Base-by-base conservation (phyloP, 2,888 invertebrate genomes). In the Oasisia sp. region DNA sequence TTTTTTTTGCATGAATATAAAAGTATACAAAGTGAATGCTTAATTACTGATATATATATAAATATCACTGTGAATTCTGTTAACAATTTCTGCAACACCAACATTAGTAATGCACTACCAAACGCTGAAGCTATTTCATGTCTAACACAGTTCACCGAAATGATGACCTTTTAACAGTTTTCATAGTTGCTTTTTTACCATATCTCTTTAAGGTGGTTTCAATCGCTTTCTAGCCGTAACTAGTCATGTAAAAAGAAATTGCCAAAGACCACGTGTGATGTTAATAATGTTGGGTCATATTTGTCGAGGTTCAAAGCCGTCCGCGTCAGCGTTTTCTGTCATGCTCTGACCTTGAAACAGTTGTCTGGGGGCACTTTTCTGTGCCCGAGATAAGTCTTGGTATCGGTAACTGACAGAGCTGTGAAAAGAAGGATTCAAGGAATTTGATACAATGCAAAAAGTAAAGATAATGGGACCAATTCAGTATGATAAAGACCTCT, bases 381-480 rank as follows among this genome's bases (percentile, higher is more conserved):
- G 74, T 74, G 74, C 74, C 74, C 74, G 74, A 7, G 74, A 74
- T 74, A 74, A 74, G 74, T 74, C 74, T 74, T 74, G 74, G n/a
- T 74, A 74, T 74, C 74, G 74, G 27, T 74, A 74, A 74, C 74
- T 74, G 14, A 74, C 74, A 19, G 74, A 74, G 27, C 74, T 74
- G 27, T 74, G n/a, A 27, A 74, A 74, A 74, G 74, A 74, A 74
- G 38, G 38, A 38, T 38, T 38, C 38, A 74, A 74, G 7, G 27
- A 74, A 74, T 2, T 27, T n/a, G 7, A 19, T n/a, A 74, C 27
- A 27, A 74, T 19, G n/a, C 74, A 74, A 7, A 56, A 74, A 7
- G 74, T n/a, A 74, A 27, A 74, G 3, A 38, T 38, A 38, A 38
- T 38, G 38, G 38, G 38, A 38, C 38, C 38, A 38, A 38, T 4